phyloP scores from a whole-genome alignment of 2,797 vertebrate species.

The Cephalopachus bancanus region DNA sequence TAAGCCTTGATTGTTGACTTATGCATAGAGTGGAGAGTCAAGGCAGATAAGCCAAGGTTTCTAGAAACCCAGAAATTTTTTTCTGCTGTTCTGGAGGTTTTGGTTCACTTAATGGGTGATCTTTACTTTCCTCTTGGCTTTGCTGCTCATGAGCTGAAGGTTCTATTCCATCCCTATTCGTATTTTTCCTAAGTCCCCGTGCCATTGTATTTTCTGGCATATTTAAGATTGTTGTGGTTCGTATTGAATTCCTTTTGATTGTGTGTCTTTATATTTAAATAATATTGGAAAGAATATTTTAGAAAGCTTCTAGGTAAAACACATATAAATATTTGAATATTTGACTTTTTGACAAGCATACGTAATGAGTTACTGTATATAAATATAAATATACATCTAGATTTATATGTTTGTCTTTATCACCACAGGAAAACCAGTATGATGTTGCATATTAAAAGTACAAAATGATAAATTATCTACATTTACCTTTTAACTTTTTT shows the following conservation, averaged over 20 bases:
- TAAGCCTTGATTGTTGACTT: neutral
- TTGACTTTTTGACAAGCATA: neutral
- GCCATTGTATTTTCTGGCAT: neutral
- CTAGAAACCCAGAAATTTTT: too few species aligned
- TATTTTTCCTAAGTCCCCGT: too few species aligned
- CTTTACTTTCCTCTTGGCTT: neutral
- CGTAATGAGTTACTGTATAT: neutral
- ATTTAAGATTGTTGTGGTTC: neutral
- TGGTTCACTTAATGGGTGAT: fast-evolving
- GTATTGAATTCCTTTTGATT: neutral
- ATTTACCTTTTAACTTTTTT: neutral
- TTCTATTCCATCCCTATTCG: neutral
- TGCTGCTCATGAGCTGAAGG: neutral
- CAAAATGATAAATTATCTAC: neutral
- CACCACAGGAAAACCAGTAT: neutral
- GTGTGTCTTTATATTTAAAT: neutral
- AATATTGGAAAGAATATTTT: neutral
- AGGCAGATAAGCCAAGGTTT: neutral
- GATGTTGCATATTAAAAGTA: neutral
- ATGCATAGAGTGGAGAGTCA: neutral
- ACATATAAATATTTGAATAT: neutral
- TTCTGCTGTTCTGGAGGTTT: neutral
- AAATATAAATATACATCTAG: neutral
- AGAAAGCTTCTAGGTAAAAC: neutral
- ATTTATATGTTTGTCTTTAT: neutral